These are phyloP conservation scores for Nemopilema nomurai DNA, from an alignment of 30 jellyfish, hydroid and myxozoan genomes.

Conservation along the genomic window DNA sequence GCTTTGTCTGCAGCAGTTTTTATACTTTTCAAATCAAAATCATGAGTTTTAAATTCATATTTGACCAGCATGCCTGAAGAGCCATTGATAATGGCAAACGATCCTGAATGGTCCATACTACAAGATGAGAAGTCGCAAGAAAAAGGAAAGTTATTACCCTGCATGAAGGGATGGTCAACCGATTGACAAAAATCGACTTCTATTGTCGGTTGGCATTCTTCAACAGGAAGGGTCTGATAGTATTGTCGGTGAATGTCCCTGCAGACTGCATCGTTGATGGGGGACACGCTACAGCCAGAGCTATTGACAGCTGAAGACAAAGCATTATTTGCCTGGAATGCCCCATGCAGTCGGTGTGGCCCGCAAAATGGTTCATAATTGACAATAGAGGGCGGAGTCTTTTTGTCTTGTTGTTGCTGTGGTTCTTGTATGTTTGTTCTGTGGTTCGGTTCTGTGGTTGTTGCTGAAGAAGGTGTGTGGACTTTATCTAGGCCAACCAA, in stretches of 20 bases:
- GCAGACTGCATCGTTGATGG: neutral
- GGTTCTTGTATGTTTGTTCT: no score
- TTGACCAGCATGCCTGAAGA: conserved; percentile 12
- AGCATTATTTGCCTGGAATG: no score
- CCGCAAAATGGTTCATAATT: conserved; percentile 66
- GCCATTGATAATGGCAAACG: conserved; percentile 25
- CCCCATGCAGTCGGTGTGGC: no score
- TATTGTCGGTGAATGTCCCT: neutral
- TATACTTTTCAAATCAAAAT: conserved; percentile 2
- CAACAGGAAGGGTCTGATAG: conserved; percentile 16
- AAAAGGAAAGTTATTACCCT: neutral
- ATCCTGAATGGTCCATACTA: neutral
- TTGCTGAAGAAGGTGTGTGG: no score
- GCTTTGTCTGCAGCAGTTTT: conserved; percentile 7
- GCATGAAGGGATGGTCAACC: neutral
- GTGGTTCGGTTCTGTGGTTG: no score
- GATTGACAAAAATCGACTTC: neutral
- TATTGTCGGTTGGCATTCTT: neutral
- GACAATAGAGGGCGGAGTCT: no score
- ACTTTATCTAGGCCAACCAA: no score
- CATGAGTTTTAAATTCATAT: neutral
- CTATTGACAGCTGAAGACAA: neutral
- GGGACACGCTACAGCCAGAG: neutral
- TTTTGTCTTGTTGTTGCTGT: no score
- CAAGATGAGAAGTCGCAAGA: conserved; percentile 30